Evolutionary conservation across 2,797 vertebrate genomes (phyloP).

Genomic region (Enteromius treurensis): DNA sequence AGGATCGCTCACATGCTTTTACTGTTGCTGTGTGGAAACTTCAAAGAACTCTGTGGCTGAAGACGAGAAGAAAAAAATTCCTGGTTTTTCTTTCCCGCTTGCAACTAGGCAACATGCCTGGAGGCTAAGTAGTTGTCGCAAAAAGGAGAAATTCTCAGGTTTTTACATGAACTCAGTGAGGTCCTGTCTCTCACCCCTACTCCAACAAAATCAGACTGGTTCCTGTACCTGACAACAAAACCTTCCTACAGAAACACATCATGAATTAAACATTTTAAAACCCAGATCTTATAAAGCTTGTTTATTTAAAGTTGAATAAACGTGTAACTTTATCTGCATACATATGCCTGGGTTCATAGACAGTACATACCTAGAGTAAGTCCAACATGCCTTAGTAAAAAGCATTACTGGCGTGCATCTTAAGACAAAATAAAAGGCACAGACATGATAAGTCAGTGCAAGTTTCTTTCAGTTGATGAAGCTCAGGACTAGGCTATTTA

Average conservation of each 20-base stretch:
- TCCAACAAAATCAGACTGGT: not conserved
- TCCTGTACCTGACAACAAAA: not conserved
- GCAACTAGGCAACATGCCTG: constrained; percentile 37
- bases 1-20: constrained; percentile 58
- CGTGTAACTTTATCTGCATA: not conserved
- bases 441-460: no score
- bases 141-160: constrained; percentile 25
- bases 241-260: not conserved
- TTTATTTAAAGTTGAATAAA: not conserved
- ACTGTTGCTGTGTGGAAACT: constrained; percentile 57
- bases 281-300: not conserved
- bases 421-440: no score
- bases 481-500: not conserved
- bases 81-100: constrained; percentile 6
- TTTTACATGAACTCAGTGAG: constrained; percentile 1
- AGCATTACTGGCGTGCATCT: no score
- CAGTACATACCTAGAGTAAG: no score
- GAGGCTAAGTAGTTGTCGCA: constrained; percentile 29
- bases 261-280: not conserved
- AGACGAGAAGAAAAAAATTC: constrained; percentile 34
- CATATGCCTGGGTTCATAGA: not conserved
- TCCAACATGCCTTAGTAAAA: no score
- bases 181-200: not conserved
- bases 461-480: no score
- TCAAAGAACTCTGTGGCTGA: constrained; percentile 50